Percentiles rank a stretch among this genome's conserved stretches.
Conservation (phyloP, 2,888 invertebrate species). For the Torymus tubicola region DNA sequence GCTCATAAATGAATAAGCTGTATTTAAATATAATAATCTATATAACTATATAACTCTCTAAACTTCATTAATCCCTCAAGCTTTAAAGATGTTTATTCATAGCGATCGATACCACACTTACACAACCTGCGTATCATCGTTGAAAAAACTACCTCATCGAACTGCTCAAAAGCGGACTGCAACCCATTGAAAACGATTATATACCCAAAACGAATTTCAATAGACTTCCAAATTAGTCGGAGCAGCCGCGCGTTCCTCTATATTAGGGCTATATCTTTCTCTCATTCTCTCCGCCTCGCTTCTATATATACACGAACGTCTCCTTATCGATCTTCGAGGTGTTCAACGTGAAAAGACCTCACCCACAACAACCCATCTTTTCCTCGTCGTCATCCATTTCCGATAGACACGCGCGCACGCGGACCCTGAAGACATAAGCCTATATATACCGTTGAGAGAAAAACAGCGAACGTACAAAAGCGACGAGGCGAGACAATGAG, state of each 20-base stretch:
- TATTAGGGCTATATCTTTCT: background rate
- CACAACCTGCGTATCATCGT: background rate
- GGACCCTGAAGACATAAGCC: background rate
- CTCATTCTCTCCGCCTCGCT: too few species aligned
- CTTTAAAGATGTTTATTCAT: background rate
- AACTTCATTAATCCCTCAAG: background rate
- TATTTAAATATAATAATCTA: too few species aligned
- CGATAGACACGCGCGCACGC: conserved; percentile 1
- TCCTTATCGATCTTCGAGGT: too few species aligned
- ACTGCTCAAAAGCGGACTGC: background rate
- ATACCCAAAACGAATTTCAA: conserved; percentile 2
- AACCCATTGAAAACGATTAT: background rate
- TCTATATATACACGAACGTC: too few species aligned
- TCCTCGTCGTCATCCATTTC: conserved; percentile 36
- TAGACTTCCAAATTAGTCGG: conserved; percentile 5
- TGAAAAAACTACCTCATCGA: too few species aligned
- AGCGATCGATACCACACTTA: background rate
- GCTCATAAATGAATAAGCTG: too few species aligned
- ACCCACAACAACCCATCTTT: background rate
- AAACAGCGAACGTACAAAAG: background rate
- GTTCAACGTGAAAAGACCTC: too few species aligned
- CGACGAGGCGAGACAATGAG: conserved; percentile 4
- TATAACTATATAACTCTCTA: background rate
- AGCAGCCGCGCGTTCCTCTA: conserved; percentile 8
- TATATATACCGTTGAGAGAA: background rate